Base-by-base conservation (phyloP, 2,888 invertebrate genomes). In the Ormyrus rosae region DNA sequence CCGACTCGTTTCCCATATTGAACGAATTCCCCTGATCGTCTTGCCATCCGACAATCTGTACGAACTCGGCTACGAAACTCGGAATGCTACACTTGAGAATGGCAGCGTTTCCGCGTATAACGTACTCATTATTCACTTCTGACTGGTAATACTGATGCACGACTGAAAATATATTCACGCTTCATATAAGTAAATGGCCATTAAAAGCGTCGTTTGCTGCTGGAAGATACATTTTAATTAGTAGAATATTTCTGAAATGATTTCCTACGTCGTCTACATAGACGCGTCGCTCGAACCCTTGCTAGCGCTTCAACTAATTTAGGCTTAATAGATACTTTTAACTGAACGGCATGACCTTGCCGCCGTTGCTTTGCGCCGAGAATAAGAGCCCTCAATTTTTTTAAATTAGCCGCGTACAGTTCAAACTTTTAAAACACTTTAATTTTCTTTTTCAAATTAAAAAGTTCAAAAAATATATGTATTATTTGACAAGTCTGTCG, bases 51-150 rank as follows among this genome's bases (percentile, higher is more conserved):
- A 96, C 95, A 73, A 98, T 97, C 90, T 95, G 94, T 72, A 98
- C 96, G 91, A 97, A 98, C 92, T 98, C 97, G 64, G 96, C 95
- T 80, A 97, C 96, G 91, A 97, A 97, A 83, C 96, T 96, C 50
- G 97, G 97, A 87, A 97, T 96, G 88, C 96, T 96, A 92, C 97
- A 97, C 91, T 96, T 96, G 65, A 97, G 92, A 78, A 97, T 95
- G 10, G 96, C 97, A 51, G 96, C 95, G 90, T 97, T 97, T 73
- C 97, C 96, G 85, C 95, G 94, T 86, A 97, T 97, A 63, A 97
- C 96, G 91, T 97, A 96, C 90, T 97, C 97, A 83, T 96, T 96
- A 84, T 96, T 96, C 85, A 97, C 97, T 92, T 97, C 96, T 61
- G 96, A 95, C 91, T 96, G 96, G 91, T 96, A 97, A 91, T 95